Conservation (phyloP, 2,888 invertebrate species). For the Lymantria dispar region DNA sequence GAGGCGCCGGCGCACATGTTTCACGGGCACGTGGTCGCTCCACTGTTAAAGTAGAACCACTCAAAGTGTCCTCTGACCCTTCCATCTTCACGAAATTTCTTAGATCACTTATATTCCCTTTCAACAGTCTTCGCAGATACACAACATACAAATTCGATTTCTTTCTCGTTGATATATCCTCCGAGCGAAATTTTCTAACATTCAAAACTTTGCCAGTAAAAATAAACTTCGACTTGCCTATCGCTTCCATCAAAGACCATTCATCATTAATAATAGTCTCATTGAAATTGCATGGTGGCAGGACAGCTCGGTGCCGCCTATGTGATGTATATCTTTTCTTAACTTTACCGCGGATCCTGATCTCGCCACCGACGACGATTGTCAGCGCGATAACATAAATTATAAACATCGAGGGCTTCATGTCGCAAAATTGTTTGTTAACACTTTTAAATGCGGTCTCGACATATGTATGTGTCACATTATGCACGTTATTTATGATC, state of each 20-base stretch:
- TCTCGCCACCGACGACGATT: slow-evolving; percentile 68
- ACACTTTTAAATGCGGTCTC: slow-evolving; percentile 59
- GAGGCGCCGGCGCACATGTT: slow-evolving; percentile 67
- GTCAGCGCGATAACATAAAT: slow-evolving; percentile 69
- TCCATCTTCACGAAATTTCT: slow-evolving; percentile 63
- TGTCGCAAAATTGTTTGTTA: slow-evolving; percentile 58
- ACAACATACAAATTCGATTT: slow-evolving; percentile 73
- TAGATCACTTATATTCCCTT: slow-evolving; percentile 68
- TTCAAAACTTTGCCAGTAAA: slow-evolving; percentile 78
- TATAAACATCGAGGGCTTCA: slow-evolving; percentile 69
- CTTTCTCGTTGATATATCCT: slow-evolving; percentile 47
- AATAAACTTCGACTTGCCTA: slow-evolving; percentile 75
- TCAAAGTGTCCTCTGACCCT: slow-evolving; percentile 54
- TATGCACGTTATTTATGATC: slow-evolving; percentile 71
- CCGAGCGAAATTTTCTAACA: slow-evolving; percentile 64
- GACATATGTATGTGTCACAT: slow-evolving; percentile 77
- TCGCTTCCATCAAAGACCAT: slow-evolving; percentile 77
- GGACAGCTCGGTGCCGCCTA: slow-evolving; percentile 66
- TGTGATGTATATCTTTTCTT: slow-evolving; percentile 67
- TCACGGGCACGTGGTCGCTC: slow-evolving; percentile 61
- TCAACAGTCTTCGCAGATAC: slow-evolving; percentile 71
- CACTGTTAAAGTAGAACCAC: slow-evolving; percentile 65
- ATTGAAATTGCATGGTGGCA: slow-evolving; percentile 76
- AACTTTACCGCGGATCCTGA: slow-evolving; percentile 75
- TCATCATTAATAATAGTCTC: slow-evolving; percentile 77